Conservation (phyloP, 2,888 invertebrate species). For the Melolontha melolontha region DNA sequence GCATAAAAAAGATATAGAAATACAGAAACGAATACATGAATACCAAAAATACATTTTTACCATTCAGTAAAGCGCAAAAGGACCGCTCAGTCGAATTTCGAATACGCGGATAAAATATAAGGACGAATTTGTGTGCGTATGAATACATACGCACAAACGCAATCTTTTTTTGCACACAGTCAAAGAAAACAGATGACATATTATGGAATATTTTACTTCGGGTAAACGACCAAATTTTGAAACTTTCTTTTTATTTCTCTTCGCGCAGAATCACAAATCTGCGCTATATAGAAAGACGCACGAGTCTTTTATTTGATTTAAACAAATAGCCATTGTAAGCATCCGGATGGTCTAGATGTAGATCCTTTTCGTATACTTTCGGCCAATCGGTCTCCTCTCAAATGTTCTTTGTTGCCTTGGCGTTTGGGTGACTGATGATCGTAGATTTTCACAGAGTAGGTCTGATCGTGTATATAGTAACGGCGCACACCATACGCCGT, state of each 20-base stretch:
- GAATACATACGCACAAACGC: no score
- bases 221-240: neutral
- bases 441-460: conserved; percentile 5
- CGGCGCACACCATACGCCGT: no score
- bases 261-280: conserved; percentile 2
- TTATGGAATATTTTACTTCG: conserved; percentile 20
- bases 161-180: neutral
- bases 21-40: no score
- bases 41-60: no score
- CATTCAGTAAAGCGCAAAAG: no score
- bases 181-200: conserved; percentile 1
- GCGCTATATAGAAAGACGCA: neutral
- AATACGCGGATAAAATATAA: no score
- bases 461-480: neutral
- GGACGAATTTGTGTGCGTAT: no score
- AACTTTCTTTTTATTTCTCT: conserved; percentile 10
- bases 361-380: neutral
- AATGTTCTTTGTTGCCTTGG: neutral
- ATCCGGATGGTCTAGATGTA: conserved; percentile 14
- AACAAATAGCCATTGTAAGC: conserved; percentile 30
- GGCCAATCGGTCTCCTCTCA: neutral
- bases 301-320: conserved; percentile 28
- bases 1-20: no score
- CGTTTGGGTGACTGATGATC: conserved; percentile 22
- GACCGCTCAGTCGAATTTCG: no score